Conservation (phyloP, 2,113 vertebrate genomes). For the Pygathrix nemaeus region DNA sequence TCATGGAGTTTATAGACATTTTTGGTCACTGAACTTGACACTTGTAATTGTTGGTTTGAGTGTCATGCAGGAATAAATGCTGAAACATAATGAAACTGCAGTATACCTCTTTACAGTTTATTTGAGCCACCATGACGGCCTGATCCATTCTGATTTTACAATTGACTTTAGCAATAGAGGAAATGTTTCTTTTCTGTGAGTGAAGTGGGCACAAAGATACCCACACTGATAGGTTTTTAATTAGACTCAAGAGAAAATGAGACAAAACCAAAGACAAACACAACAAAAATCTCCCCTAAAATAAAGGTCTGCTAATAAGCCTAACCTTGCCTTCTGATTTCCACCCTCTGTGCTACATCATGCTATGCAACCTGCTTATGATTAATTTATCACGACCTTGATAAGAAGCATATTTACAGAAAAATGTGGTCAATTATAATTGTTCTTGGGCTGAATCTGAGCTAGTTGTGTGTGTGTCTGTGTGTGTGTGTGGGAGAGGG, state of each 20-base stretch:
- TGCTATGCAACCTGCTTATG: constrained; percentile 18
- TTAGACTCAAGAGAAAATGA: not conserved
- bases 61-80: constrained; percentile 15
- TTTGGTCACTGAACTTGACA: constrained; percentile 66
- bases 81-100: constrained; percentile 56
- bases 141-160: constrained; percentile 59
- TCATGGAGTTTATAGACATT: constrained; percentile 1
- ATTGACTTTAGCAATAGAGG: constrained; percentile 57
- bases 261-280: constrained; percentile 36
- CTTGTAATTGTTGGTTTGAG: constrained; percentile 36
- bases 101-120: constrained; percentile 36
- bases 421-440: not conserved
- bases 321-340: constrained; percentile 43
- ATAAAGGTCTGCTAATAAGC: not conserved
- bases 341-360: not conserved
- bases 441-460: constrained; percentile 36
- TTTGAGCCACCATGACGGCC: not conserved
- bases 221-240: not conserved
- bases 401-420: constrained; percentile 42
- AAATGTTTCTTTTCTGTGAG: constrained; percentile 9
- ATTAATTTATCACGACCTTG: constrained; percentile 56
- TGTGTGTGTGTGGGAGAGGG: not conserved
- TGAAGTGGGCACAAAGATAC: constrained; percentile 11
- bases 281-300: not conserved
- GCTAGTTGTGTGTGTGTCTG: not conserved